These are phyloP conservation scores for Automeris io DNA, from an alignment of 2,888 invertebrate species.

Conservation along the genomic window DNA sequence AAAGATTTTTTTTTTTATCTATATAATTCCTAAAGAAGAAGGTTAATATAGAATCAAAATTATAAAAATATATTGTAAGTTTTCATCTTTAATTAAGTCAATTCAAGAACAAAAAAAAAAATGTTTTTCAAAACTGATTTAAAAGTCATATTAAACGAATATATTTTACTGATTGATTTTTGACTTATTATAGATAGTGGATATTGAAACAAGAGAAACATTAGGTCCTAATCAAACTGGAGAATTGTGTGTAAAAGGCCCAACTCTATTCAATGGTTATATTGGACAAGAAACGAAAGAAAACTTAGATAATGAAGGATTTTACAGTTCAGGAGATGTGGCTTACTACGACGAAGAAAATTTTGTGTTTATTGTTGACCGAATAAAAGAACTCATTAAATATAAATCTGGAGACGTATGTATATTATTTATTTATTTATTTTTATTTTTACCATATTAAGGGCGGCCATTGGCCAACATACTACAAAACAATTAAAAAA, in stretches of 20 bases:
- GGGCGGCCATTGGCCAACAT: too few relatives aligned
- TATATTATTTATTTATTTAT: neutral
- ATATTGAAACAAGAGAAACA: constrained; percentile 75
- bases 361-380: constrained; percentile 36
- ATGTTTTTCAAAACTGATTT: too few relatives aligned
- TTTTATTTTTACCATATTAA: too few relatives aligned
- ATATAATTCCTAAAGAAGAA: too few relatives aligned
- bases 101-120: too few relatives aligned
- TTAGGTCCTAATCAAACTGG: constrained; percentile 81
- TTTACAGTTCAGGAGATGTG: constrained; percentile 78
- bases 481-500: too few relatives aligned
- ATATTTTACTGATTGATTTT: neutral
- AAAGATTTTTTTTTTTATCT: too few relatives aligned
- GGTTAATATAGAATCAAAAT: too few relatives aligned
- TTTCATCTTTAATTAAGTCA: too few relatives aligned
- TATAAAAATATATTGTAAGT: too few relatives aligned
- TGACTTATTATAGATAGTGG: constrained; percentile 44
- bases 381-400: constrained; percentile 48
- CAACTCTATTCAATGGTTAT: constrained; percentile 86
- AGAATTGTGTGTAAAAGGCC: constrained; percentile 87
- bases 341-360: constrained; percentile 41
- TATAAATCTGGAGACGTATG: constrained; percentile 41
- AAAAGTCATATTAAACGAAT: neutral
- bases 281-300: constrained; percentile 54
- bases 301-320: constrained; percentile 85